Conservation (phyloP, 2,113 vertebrate species). For the Crotalus helleri region DNA sequence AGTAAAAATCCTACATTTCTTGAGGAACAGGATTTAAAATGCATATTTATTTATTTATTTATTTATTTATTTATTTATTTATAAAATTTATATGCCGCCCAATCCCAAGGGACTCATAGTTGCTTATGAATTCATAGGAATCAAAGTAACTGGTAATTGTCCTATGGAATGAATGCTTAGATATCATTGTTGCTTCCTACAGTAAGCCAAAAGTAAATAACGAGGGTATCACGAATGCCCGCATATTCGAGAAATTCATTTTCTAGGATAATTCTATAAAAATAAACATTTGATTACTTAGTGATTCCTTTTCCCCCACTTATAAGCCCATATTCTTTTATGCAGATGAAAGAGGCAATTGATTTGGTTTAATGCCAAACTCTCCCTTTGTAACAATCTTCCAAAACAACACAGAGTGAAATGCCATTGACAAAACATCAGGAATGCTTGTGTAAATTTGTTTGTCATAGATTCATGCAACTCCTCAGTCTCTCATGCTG, state of each 20-base stretch:
- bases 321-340: conserved; percentile 12
- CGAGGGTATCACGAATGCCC: conserved; percentile 38
- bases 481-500: background rate
- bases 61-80: no score
- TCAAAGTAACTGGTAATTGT: conserved; percentile 31
- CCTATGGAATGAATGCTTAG: conserved; percentile 23
- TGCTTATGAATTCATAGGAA: background rate
- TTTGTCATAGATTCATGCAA: conserved; percentile 5
- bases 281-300: conserved; percentile 34
- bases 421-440: background rate
- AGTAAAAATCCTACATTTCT: background rate
- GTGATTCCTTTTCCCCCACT: background rate
- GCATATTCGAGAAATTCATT: conserved; percentile 16
- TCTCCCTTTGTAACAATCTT: background rate
- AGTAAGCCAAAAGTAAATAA: conserved; percentile 33
- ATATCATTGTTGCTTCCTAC: background rate
- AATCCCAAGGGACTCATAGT: no score
- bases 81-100: no score
- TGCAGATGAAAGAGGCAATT: conserved; percentile 28
- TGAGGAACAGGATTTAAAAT: background rate
- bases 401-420: background rate
- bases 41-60: background rate
- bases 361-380: background rate
- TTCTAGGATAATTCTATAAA: conserved; percentile 42
- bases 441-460: background rate